Conservation (phyloP, 37 sponge, comb jelly and placozoan genomes). For the Axinella damicornis region DNA sequence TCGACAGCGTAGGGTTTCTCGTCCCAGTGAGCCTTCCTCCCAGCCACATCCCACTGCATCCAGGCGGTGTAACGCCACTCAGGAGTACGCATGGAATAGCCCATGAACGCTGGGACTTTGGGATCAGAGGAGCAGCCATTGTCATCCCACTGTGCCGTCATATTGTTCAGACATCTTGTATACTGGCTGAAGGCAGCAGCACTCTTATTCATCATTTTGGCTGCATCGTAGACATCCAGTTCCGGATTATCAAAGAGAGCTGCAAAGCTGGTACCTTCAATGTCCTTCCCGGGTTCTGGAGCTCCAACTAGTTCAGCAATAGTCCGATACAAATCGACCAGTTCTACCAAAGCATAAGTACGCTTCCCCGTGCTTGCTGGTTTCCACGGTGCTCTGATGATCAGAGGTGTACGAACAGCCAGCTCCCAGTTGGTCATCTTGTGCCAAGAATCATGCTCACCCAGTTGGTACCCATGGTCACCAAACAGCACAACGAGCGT, state of each 20-base stretch:
- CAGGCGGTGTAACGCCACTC: slow-evolving; percentile 21
- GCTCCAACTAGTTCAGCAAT: slow-evolving; percentile 32
- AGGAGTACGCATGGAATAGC: slow-evolving; percentile 23
- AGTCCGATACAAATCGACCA: slow-evolving; percentile 34
- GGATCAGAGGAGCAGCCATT: neutral
- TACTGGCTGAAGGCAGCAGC: slow-evolving; percentile 22
- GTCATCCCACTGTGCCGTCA: slow-evolving; percentile 2
- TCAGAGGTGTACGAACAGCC: slow-evolving; percentile 7
- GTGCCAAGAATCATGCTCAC: slow-evolving; percentile 53
- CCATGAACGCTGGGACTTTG: neutral
- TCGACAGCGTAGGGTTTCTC: slow-evolving; percentile 14
- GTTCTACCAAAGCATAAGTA: slow-evolving; percentile 26
- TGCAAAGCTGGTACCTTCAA: slow-evolving; percentile 25
- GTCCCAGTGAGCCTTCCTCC: slow-evolving; percentile 3
- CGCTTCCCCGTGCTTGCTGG: neutral
- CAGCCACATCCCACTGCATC: slow-evolving; percentile 6
- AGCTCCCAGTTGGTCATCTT: slow-evolving; percentile 44
- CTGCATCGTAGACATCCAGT: neutral
- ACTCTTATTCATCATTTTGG: neutral
- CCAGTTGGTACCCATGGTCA: slow-evolving; percentile 43
- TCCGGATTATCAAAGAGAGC: slow-evolving; percentile 13
- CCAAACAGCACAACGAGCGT: slow-evolving; percentile 28
- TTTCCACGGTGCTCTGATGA: slow-evolving; percentile 31
- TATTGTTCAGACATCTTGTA: neutral
- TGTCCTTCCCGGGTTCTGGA: neutral